Base-by-base conservation (phyloP, 2,888 invertebrate species). In the Coecobrya sp. region DNA sequence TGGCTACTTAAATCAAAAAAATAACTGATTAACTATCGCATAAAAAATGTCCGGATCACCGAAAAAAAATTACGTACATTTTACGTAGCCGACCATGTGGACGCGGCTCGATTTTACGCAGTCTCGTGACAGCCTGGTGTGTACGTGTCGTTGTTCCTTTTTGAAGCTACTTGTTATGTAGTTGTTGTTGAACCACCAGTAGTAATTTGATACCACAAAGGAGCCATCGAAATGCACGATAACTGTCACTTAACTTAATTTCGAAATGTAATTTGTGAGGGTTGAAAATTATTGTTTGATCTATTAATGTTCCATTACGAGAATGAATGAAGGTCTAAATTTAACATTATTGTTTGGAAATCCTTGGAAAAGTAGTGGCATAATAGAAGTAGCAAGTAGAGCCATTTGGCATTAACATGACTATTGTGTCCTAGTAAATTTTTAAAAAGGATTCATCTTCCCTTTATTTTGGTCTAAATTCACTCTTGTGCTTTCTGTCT, bases 151-250 rank as follows among this genome's bases (percentile, higher is more conserved):
- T 30, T 55, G 52, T 55, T 55, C 7, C 30, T 30, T 22, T 22
- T 42, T 13, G 0, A 55, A 27, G 30, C 86, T 36, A 45, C 36
- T 73, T 55, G 73, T 70, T 55, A 70, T 73, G 25, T 36, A 16
- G 68, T 70, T 73, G 22, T 45, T 22, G 73, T 73, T 45, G 42
- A 11, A 36, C 5, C 2, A 70, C 19, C 16, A 19, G 22, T 22
- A 73, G 89, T 89, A 89, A 89, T 89, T 89, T 89, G 84, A 89
- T 89, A 89, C 84, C 89, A 89, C 89, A 89, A 84, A 70, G 89
- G 89, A 89, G 52, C 84, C 84, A 89, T 89, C 89, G 84, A 89
- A 89, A 68, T 89, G 70, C 70, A 89, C 89, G 84, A 89, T 89
- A 89, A 89, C 89, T 89, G 89, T 89, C 89, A 89, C 89, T 89